Evolutionary conservation across 2,113 vertebrate genomes (phyloP), one percentile per base, ranked within the genome.

Genomic region (Misgurnus mizolepis): DNA sequence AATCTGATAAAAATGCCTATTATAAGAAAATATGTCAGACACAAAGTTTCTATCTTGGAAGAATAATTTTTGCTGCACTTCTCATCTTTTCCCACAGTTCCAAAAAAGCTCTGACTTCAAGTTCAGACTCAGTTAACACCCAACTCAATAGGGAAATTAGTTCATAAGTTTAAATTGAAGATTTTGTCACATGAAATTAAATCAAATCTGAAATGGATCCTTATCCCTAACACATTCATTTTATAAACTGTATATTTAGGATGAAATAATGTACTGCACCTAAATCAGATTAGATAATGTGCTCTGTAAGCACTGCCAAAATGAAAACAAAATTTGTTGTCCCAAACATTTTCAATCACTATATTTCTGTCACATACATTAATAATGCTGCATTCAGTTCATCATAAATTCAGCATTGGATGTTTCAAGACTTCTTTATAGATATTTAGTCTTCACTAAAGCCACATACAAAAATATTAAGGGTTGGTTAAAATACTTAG

Each of bases 141-240:
- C n/a, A 15, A 40, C 53, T 3, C 55, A 61, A 62, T 67, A 62
- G 55, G 34, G 62, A 60, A 79, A 70, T 62, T 15, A 79, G 43
- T 45, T 50, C 22, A 49, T 50, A 10, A 55, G 11, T 70, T 22
- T 22, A 22, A 39, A 4, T 34, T 58, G 60, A 78, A 71, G 9
- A 62, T 71, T 50, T 41, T 14, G 55, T 53, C 14, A 15, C 5
- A 53, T 53, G 7, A 70, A 70, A n/a, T 9, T 53, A 64, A 71
- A 17, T 45, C 5, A 40, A 61, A 47, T 60, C 22, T 71, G 67
- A 53, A 64, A 47, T 18, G 61, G 43, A 17, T 58, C 9, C n/a
- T 18, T 10, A 50, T 10, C 18, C 22, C 1, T 34, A 17, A 67
- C 18, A 58, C n/a, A 8, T 47, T 9, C 12, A 47, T 53, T 39